phyloP scores from a whole-genome alignment of 1,140 invertebrate species.

The Drosophila ambigua region DNA sequence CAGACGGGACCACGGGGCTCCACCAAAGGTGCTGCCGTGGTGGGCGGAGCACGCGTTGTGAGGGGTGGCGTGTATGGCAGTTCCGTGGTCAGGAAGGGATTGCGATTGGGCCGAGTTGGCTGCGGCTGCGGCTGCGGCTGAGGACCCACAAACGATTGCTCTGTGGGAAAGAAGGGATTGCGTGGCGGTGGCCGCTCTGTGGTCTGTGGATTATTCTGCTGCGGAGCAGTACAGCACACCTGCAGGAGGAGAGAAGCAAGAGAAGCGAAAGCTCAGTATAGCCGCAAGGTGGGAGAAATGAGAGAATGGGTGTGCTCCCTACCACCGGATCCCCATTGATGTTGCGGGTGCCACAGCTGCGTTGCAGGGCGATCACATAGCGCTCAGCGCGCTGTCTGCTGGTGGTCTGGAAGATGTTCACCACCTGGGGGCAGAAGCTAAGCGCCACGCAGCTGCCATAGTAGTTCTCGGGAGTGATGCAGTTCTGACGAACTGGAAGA shows the following conservation, averaged over 20 bases:
- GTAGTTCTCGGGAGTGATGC: conserved; percentile 75
- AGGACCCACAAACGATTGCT: conserved; percentile 33
- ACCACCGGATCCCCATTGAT: conserved; percentile 76
- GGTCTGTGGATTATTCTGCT: conserved; percentile 32
- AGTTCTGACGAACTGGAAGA: conserved; percentile 61
- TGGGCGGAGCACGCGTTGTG: conserved; percentile 33
- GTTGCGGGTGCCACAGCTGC: conserved; percentile 70
- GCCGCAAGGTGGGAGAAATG: neutral
- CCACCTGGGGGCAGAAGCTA: conserved; percentile 71
- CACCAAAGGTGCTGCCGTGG: conserved; percentile 29
- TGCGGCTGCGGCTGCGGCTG: conserved; percentile 6
- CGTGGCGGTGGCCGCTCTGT: conserved; percentile 52
- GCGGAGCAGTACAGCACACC: conserved; percentile 72
- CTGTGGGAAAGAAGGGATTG: conserved; percentile 64
- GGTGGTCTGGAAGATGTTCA: conserved; percentile 58
- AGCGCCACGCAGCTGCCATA: conserved; percentile 72
- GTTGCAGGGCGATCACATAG: conserved; percentile 69
- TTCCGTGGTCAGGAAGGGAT: conserved; percentile 42
- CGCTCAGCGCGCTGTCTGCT: conserved; percentile 55
- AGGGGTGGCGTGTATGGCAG: neutral
- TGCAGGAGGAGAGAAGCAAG: conserved; percentile 21
- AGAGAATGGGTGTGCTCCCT: conserved; percentile 25
- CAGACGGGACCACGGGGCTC: conserved; percentile 48
- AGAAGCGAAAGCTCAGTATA: conserved; percentile 35
- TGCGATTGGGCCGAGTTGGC: conserved; percentile 9